A percentile compares a stretch with the other conserved stretches of the same genome.
phyloP scores from a whole-genome alignment of 2,888 invertebrate species.

The Netelia virgata region DNA sequence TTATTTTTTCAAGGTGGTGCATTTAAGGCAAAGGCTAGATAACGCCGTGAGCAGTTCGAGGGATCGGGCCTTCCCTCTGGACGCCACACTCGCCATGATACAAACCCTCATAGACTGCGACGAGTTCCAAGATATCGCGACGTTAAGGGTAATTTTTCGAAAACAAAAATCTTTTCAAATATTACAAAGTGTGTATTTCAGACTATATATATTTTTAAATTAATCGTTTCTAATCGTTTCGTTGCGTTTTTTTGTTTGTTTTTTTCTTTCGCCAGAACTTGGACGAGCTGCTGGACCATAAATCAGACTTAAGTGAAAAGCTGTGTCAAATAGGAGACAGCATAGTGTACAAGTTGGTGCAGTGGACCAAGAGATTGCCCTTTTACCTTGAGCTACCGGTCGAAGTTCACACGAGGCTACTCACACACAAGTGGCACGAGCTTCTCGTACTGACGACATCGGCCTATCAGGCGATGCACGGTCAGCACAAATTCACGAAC shows the following conservation, averaged over 20 bases:
- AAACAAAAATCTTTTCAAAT: neutral
- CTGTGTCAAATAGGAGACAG: conserved; percentile 98
- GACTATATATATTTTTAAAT: neutral
- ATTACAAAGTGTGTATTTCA: conserved; percentile 13
- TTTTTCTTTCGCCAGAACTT: conserved; percentile 88
- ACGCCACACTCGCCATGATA: conserved; percentile 95
- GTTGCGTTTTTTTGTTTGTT: neutral
- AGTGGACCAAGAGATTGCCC: conserved; percentile 99
- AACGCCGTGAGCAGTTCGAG: conserved; percentile 95
- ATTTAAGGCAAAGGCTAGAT: conserved; percentile 94
- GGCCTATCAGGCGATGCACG: conserved; percentile 96
- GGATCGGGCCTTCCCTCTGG: conserved; percentile 93
- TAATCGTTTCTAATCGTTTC: conserved; percentile 6
- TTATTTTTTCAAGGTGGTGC: conserved; percentile 88
- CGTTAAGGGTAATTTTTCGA: conserved; percentile 86
- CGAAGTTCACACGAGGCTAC: conserved; percentile 96
- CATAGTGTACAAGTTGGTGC: conserved; percentile 98
- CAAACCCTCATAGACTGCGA: conserved; percentile 97
- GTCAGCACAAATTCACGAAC: conserved; percentile 85
- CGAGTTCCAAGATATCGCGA: conserved; percentile 98
- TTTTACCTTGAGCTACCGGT: conserved; percentile 98
- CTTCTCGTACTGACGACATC: conserved; percentile 96
- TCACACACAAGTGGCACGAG: conserved; percentile 99
- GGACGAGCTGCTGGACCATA: conserved; percentile 95
- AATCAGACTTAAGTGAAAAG: conserved; percentile 95